These are phyloP conservation scores for Hylia prasina DNA, from an alignment of 2,113 vertebrate genomes.

Conservation along the genomic window DNA sequence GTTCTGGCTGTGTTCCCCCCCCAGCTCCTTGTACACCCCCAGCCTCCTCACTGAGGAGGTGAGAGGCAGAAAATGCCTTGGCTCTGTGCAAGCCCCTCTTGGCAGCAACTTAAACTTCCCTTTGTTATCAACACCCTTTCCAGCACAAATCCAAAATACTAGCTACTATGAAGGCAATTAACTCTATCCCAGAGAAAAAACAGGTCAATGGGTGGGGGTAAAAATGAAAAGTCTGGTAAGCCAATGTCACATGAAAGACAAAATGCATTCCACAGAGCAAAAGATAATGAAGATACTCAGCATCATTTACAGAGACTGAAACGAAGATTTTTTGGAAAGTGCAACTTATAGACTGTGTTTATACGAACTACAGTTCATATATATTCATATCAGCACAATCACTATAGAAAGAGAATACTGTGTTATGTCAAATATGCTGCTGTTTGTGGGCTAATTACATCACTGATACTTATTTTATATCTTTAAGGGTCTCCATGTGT, in stretches of 20 bases:
- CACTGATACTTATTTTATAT: not conserved
- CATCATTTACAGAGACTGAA: not conserved
- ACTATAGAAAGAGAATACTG: not conserved
- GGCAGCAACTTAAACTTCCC: not conserved
- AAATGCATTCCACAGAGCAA: not conserved
- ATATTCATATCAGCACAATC: not conserved
- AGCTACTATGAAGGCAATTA: not conserved
- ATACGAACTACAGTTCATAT: not conserved
- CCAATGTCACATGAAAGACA: not conserved
- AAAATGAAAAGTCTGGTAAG: not conserved
- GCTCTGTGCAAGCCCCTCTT: not conserved
- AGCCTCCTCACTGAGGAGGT: fast-evolving
- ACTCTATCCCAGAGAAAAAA: not conserved
- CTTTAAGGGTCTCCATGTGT: not conserved
- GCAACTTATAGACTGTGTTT: not conserved
- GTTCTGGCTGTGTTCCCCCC: not conserved
- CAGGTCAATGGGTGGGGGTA: not conserved
- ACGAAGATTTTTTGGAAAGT: not conserved
- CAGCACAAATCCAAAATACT: not conserved
- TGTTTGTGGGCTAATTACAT: not conserved
- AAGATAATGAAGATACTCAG: not conserved
- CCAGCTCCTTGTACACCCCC: fast-evolving
- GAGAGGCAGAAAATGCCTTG: not conserved
- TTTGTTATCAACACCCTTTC: not conserved
- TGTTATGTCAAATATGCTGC: not conserved